Evolutionary conservation across 2,888 invertebrate species (phyloP).

Genomic region (Philonicus albiceps): DNA sequence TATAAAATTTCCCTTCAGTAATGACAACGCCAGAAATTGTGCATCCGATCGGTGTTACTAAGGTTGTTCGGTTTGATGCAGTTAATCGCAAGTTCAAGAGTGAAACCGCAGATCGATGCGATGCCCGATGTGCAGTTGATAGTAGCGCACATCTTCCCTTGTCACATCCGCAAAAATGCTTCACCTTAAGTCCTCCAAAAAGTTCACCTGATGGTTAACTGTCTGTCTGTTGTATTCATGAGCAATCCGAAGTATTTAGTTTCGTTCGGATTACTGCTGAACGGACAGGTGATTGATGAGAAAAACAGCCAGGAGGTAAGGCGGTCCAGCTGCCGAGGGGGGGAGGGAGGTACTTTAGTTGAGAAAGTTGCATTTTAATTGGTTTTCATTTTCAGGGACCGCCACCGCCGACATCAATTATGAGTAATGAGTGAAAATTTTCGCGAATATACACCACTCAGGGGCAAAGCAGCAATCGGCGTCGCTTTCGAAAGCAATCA

Average conservation of each 20-base stretch:
- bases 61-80: neutral
- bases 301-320: neutral
- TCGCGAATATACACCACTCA: neutral
- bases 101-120: conserved; percentile 9
- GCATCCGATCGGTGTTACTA: neutral
- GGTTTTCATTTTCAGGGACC: conserved; percentile 32
- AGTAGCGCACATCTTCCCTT: neutral
- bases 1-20: neutral
- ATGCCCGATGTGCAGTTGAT: neutral
- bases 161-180: neutral
- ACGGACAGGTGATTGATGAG: conserved; percentile 28
- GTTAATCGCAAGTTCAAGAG: conserved; percentile 18
- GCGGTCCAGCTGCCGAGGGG: neutral
- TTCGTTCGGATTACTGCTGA: neutral
- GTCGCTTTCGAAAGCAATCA: neutral
- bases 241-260: neutral
- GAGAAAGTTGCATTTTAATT: conserved; percentile 36
- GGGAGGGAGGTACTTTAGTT: conserved; percentile 2
- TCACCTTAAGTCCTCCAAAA: neutral
- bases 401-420: conserved; percentile 2
- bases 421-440: conserved; percentile 40
- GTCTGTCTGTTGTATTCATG: neutral
- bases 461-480: neutral
- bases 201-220: neutral
- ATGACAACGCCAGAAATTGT: neutral